Evolutionary conservation across 30 jellyfish, hydroid and myxozoan genomes (phyloP).

Genomic region (Cassiopea xamachana): DNA sequence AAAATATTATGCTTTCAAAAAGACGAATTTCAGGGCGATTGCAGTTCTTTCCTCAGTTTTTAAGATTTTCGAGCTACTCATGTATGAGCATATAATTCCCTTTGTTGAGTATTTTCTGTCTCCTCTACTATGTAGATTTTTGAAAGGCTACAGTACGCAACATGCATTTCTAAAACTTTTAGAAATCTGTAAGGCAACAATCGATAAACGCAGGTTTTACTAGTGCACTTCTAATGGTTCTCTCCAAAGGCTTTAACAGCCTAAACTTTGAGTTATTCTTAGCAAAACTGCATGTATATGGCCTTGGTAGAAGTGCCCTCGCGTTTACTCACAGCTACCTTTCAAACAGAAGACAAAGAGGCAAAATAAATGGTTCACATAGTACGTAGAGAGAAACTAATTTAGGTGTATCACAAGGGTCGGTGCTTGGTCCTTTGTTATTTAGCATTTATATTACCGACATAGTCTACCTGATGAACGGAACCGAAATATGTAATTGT

Average conservation of each 20-base stretch:
- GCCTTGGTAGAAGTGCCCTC: constrained; percentile 6
- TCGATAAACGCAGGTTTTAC: no score
- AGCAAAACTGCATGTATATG: constrained; percentile 49
- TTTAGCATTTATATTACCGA: constrained; percentile 51
- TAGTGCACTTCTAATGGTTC: no score
- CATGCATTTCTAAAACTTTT: no score
- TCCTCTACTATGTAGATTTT: no score
- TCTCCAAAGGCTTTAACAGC: constrained; percentile 43
- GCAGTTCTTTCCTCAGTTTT: no score
- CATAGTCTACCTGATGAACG: constrained; percentile 13
- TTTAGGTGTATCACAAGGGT: constrained; percentile 75
- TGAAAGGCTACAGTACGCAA: no score
- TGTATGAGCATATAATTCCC: no score
- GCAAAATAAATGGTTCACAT: constrained; percentile 23
- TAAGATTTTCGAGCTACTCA: no score
- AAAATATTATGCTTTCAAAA: no score
- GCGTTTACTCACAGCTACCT: constrained; percentile 1
- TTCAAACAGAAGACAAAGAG: constrained; percentile 29
- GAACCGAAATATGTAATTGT: neutral
- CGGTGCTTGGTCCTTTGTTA: constrained; percentile 59
- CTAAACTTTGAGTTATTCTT: constrained; percentile 30
- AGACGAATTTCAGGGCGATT: no score
- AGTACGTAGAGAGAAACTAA: constrained; percentile 39
- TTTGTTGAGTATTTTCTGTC: no score
- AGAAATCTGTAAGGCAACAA: no score